Percentiles rank a stretch among this genome's conserved stretches.
Evolutionary conservation across 2,888 invertebrate species (phyloP).

Genomic region (Meloe dianella): DNA sequence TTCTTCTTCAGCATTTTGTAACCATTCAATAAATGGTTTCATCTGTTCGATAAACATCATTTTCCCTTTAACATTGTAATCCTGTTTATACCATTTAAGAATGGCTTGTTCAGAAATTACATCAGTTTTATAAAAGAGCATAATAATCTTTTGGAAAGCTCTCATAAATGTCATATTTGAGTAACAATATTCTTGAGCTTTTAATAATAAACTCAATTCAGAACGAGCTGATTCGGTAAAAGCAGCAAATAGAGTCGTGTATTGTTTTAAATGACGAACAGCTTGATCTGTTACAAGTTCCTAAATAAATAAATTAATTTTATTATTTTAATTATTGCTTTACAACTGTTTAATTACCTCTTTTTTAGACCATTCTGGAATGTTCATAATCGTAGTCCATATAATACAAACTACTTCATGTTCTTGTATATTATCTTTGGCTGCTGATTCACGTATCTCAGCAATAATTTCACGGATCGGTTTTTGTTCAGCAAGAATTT

Average conservation of each 20-base stretch:
- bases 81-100: constrained; percentile 94
- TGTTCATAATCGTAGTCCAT: constrained; percentile 94
- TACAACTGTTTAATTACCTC: constrained; percentile 62
- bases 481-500: constrained; percentile 87
- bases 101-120: constrained; percentile 95
- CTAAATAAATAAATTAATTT: constrained; percentile 40
- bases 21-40: constrained; percentile 97
- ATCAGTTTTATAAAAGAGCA: constrained; percentile 95
- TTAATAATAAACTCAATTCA: constrained; percentile 85
- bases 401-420: constrained; percentile 74
- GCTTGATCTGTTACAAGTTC: constrained; percentile 96
- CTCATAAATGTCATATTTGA: constrained; percentile 99
- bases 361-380: constrained; percentile 98
- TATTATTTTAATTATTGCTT: constrained; percentile 23
- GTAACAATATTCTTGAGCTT: constrained; percentile 97
- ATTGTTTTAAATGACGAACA: constrained; percentile 84
- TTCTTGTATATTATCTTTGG: constrained; percentile 83
- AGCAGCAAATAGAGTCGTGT: constrained; percentile 84
- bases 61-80: constrained; percentile 88
- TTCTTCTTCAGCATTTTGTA: constrained; percentile 94
- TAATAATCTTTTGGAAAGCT: constrained; percentile 95
- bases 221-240: constrained; percentile 86
- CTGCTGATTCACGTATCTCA: constrained; percentile 86
- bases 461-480: constrained; percentile 83
- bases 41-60: constrained; percentile 98